phyloP scores from a whole-genome alignment of 2,888 invertebrate genomes.

The Drosophila prolongata region DNA sequence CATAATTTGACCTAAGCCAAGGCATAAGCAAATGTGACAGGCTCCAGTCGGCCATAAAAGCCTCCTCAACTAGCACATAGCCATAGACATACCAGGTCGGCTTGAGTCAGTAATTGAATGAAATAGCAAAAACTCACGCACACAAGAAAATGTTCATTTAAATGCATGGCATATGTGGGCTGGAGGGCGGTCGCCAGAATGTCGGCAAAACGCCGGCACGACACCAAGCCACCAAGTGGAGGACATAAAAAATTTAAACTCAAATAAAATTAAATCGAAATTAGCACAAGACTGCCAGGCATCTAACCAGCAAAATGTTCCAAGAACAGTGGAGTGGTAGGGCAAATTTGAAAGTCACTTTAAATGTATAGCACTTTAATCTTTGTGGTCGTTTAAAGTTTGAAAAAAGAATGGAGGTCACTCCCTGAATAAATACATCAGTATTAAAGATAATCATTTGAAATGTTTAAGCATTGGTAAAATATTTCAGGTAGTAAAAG shows the following conservation, averaged over 20 bases:
- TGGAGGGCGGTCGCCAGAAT: slow-evolving; percentile 8
- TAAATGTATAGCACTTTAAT: not conserved
- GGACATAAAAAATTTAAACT: slow-evolving; percentile 53
- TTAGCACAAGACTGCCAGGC: slow-evolving; percentile 55
- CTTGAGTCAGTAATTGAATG: slow-evolving; percentile 67
- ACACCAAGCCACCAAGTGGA: slow-evolving; percentile 25
- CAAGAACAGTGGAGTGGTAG: not conserved
- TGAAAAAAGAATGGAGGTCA: not conserved
- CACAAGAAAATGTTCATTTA: slow-evolving; percentile 68
- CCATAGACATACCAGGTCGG: slow-evolving; percentile 47
- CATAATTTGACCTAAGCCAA: slow-evolving; percentile 75
- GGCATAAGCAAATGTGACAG: slow-evolving; percentile 66
- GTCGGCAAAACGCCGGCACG: slow-evolving; percentile 22
- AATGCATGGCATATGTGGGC: slow-evolving; percentile 49
- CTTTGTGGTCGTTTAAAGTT: not conserved
- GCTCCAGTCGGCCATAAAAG: slow-evolving; percentile 52
- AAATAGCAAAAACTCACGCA: slow-evolving; percentile 63
- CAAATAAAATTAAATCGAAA: slow-evolving; percentile 63
- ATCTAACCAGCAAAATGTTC: slow-evolving; percentile 8
- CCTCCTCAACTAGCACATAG: slow-evolving; percentile 14
- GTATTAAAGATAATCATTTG: too few species aligned
- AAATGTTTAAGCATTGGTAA: too few species aligned
- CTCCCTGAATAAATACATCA: too few species aligned
- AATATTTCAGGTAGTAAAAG: too few species aligned
- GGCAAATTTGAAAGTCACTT: too few species aligned